phyloP scores from a whole-genome alignment of 2,113 vertebrate genomes.

The Pluvialis apricaria region DNA sequence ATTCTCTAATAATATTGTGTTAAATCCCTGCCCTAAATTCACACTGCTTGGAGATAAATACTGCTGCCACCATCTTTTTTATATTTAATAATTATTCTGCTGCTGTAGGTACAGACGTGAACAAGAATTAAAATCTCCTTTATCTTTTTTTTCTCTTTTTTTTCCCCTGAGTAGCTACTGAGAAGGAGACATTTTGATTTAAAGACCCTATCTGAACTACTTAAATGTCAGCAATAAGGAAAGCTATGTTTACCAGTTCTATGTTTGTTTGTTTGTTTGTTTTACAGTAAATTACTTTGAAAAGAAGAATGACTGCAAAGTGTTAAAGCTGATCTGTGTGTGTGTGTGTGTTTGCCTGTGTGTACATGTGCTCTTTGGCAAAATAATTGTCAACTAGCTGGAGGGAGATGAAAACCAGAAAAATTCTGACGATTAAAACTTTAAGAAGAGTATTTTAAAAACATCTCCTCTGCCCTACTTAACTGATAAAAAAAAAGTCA shows the following conservation, averaged over 20 bases:
- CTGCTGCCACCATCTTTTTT: background rate
- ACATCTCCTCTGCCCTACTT: background rate
- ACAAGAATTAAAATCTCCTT: background rate
- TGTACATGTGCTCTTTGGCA: rapidly evolving
- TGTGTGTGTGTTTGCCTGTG: background rate
- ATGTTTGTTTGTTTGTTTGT: background rate
- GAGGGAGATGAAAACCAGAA: background rate
- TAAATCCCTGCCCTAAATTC: background rate
- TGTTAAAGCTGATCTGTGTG: background rate
- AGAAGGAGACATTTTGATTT: background rate
- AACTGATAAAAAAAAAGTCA: background rate
- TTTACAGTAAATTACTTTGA: background rate
- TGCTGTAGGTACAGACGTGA: background rate
- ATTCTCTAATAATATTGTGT: background rate
- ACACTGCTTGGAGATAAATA: background rate
- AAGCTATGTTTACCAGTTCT: background rate
- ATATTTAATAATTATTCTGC: background rate
- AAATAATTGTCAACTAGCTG: background rate
- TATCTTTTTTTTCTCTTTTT: background rate
- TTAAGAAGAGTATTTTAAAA: background rate
- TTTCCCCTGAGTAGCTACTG: background rate
- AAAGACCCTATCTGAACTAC: background rate
- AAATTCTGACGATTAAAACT: background rate
- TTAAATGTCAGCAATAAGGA: background rate
- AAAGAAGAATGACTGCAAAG: background rate